Percentiles rank a stretch among this genome's conserved stretches.
These are phyloP conservation scores for Dexiosoma caninum DNA, from an alignment of 2,888 invertebrate genomes.

Conservation along the genomic window DNA sequence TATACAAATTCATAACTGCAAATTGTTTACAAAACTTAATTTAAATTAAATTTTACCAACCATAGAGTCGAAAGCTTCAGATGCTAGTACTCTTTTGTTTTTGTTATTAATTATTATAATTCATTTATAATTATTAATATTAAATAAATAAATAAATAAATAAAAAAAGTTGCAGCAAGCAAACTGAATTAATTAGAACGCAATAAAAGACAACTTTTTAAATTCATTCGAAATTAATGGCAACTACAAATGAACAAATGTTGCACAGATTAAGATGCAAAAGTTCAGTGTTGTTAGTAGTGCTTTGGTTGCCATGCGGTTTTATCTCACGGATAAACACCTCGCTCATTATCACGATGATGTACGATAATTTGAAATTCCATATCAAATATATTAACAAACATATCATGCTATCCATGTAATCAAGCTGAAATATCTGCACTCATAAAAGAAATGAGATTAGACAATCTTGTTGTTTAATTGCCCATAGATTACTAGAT, in stretches of 20 bases:
- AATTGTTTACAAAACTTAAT: too few relatives aligned
- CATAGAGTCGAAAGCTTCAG: too few relatives aligned
- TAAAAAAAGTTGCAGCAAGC: background rate
- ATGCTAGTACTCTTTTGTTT: too few relatives aligned
- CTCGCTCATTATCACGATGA: constrained; percentile 41
- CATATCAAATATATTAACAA: constrained; percentile 59
- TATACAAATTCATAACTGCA: too few relatives aligned
- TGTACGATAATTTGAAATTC: constrained; percentile 55
- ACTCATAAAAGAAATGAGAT: constrained; percentile 46
- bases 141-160: too few relatives aligned
- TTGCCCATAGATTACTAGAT: constrained; percentile 61
- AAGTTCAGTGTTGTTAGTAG: background rate
- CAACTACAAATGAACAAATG: background rate
- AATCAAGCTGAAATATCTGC: constrained; percentile 34
- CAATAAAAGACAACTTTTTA: background rate
- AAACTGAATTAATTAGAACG: background rate
- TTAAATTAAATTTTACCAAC: too few relatives aligned
- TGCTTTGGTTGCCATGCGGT: background rate
- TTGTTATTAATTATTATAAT: too few relatives aligned
- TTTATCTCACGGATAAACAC: constrained; percentile 21
- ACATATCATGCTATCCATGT: constrained; percentile 49
- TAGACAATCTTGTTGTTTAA: constrained; percentile 61
- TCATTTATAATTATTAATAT: too few relatives aligned
- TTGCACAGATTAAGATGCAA: background rate
- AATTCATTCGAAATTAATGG: background rate